A percentile compares a stretch with the other conserved stretches of the same genome.
Conservation (phyloP, 2,888 invertebrate species). For the Helleia helle region DNA sequence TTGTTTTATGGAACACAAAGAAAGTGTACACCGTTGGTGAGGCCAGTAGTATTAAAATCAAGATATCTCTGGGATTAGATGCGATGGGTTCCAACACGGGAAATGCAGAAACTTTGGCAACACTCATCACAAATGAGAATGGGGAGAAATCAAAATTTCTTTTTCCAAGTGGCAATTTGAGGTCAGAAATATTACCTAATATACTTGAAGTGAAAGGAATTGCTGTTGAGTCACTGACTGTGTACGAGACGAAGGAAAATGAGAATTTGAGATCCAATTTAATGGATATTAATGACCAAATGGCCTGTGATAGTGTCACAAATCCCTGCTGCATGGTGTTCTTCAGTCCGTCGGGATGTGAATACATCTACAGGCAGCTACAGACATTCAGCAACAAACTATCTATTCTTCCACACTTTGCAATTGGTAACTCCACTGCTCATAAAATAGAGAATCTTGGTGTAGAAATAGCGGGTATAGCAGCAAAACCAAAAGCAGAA, state of each 20-base stretch:
- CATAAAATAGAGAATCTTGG: slow-evolving; percentile 59
- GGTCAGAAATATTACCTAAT: slow-evolving; percentile 45
- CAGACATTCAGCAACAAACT: slow-evolving; percentile 53
- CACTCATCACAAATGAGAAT: slow-evolving; percentile 42
- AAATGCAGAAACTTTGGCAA: slow-evolving; percentile 48
- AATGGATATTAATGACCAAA: slow-evolving; percentile 37
- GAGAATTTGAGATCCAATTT: slow-evolving; percentile 40
- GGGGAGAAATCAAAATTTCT: slow-evolving; percentile 35
- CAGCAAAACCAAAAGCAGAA: slow-evolving; percentile 40
- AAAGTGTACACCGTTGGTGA: slow-evolving; percentile 53
- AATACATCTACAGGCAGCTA: slow-evolving; percentile 53
- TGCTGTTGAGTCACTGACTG: slow-evolving; percentile 41
- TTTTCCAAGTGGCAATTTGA: slow-evolving; percentile 57
- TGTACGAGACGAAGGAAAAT: slow-evolving; percentile 60
- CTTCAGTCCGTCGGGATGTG: slow-evolving; percentile 62
- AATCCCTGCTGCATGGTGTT: slow-evolving; percentile 51
- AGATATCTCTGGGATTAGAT: slow-evolving; percentile 43
- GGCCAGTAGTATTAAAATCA: slow-evolving; percentile 38
- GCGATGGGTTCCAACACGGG: slow-evolving; percentile 43
- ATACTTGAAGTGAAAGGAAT: slow-evolving; percentile 33
- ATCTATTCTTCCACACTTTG: slow-evolving; percentile 49
- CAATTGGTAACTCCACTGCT: slow-evolving; percentile 62
- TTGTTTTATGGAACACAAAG: slow-evolving; percentile 43
- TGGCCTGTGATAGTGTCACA: no score
- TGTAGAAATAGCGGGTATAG: slow-evolving; percentile 55